phyloP scores from a whole-genome alignment of 2,888 invertebrate genomes.

The Cotesia congregata region DNA sequence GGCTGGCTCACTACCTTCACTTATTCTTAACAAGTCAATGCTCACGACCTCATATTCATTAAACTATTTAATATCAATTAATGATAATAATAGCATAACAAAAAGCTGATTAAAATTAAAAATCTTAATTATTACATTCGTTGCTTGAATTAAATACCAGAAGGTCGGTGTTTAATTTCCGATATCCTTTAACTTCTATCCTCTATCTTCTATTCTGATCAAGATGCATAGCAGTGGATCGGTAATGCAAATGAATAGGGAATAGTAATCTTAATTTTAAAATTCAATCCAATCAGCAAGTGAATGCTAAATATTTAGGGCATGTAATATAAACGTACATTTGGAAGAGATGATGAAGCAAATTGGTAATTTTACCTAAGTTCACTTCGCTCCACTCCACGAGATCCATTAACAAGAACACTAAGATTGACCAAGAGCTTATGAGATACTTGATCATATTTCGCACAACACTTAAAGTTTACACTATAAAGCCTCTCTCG shows the following conservation, averaged over 20 bases:
- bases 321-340: neutral
- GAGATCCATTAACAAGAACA: conserved; percentile 59
- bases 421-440: conserved; percentile 56
- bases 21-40: conserved; percentile 14
- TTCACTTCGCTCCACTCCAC: conserved; percentile 38
- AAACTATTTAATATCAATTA: too few species aligned
- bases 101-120: too few species aligned
- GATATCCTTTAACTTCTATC: too few species aligned
- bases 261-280: neutral
- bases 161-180: too few species aligned
- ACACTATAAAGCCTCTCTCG: conserved; percentile 3
- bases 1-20: neutral
- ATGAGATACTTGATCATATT: conserved; percentile 33
- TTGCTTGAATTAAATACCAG: too few species aligned
- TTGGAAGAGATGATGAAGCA: neutral
- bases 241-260: too few species aligned
- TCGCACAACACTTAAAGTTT: conserved; percentile 1
- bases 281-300: neutral
- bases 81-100: too few species aligned
- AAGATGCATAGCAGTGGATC: too few species aligned
- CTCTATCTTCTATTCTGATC: too few species aligned
- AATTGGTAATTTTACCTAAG: neutral
- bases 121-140: too few species aligned
- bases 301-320: neutral
- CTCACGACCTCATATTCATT: neutral